Evolutionary conservation across 2,797 vertebrate genomes (phyloP), one percentile per base, ranked within the genome.

Genomic region (Phataginus tetradactyla): DNA sequence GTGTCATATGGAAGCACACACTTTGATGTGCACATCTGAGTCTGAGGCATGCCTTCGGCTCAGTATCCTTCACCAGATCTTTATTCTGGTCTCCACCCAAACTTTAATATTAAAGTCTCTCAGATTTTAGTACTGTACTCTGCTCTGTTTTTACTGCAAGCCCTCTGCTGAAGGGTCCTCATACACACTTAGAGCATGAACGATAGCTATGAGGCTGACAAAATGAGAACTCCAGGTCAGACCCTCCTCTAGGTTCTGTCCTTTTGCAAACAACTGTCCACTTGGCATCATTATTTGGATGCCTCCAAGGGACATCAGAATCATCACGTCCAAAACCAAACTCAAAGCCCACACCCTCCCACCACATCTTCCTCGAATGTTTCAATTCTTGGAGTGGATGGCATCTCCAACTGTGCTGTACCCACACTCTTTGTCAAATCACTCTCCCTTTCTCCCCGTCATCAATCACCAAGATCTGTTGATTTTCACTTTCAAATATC

Each of bases 341-440:
- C 29, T 42, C 49, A 37, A 4, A 23, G 39, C 10, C 5, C 8
- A 39, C 13, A 37, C 4, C 0, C 32, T 29, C 32, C 32, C 7
- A 21, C 14, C 4, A 6, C 4, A 1, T 4, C 59, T 77, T 66
- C 23, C 42, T 49, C 34, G 53, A 37, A 37, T 3, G 12, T 59
- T 83, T 83, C 8, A 3, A 7, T 69, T 69, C 7, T 14, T 12
- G 29, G 37, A 37, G 39, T 21, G 15, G 49, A 34, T 18, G 15
- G 18, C 7, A 2, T 1, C 42, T 53, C 14, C 12, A 18, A 9
- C 15, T 9, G 53, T 1, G 5, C 0, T 21, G 17, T 1, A 34
- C 45, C 45, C 45, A 25, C 29, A 34, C 25, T 53, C 29, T 68
- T 39, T 37, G 45, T 49, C 4, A 27, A 45, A 29, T 78, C 15